Evolutionary conservation across 2,113 vertebrate genomes (phyloP), one percentile per base, ranked within the genome.

Genomic region (Seriola rivoliana): DNA sequence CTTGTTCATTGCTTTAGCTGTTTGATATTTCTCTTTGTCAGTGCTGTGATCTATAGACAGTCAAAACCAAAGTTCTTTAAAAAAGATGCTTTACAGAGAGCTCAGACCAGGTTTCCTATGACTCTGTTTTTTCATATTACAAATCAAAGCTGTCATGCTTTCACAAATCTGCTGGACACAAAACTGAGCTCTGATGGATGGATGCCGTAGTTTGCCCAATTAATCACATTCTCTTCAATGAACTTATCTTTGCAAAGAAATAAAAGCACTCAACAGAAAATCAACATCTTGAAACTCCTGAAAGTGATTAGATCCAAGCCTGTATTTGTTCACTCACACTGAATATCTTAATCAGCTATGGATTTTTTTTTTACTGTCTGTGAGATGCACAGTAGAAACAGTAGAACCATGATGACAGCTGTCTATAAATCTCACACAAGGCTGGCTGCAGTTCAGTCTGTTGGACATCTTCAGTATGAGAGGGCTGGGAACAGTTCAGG

Each of bases 11-110:
- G 17, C 50, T 68, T 79, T 75, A 52, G 55, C 14, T 67, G 40
- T 80, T 72, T 69, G 29, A 48, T 63, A 48, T 42, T 64, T 74
- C 64, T 86, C 50, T 68, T 81, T 74, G 40, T 63, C 52, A 57
- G 11, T 62, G 59, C 32, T 52, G 19, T 6, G 29, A 23, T 66
- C 11, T 50, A 34, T 3, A n/a, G 12, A 23, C 23, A 23, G 21
- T 52, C 16, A 42, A 64, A 80, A 77, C 23, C 23, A 29, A 29
- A 29, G 29, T 29, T 25, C 17, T 73, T 54, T 54, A 25, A 38
- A 40, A 74, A 5, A 72, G 4, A 21, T 29, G 7, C 1, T 72
- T 73, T 4, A 21, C 4, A 32, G 8, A 32, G 40, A 6, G 3
- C 7, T 54, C 34, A 38, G 7, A 36, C 19, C 19, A 38, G 29